Evolutionary conservation across 2,888 invertebrate species (phyloP).

Genomic region (Chouioia cunea): DNA sequence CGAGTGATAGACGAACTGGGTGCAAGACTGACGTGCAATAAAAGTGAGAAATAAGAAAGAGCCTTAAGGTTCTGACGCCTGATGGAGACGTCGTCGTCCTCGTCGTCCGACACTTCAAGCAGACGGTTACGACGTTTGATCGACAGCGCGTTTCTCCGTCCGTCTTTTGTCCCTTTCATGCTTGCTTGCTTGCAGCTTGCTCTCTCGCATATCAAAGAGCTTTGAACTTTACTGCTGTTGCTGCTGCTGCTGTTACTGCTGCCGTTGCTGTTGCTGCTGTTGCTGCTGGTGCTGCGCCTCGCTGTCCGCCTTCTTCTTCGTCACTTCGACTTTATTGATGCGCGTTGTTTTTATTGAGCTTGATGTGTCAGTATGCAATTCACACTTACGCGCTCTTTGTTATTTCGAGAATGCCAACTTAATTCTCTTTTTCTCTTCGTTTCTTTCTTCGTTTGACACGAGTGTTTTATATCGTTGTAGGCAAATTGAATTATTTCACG

Average conservation of each 20-base stretch:
- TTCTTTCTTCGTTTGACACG: too few species aligned
- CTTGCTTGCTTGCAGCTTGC: neutral
- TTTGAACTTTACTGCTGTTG: slow-evolving; percentile 18
- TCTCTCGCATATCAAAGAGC: slow-evolving; percentile 35
- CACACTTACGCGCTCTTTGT: too few species aligned
- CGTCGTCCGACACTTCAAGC: slow-evolving; percentile 46
- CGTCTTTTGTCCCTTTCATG: slow-evolving; percentile 2
- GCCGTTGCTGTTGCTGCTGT: neutral
- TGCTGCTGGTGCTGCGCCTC: too few species aligned
- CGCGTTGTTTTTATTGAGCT: too few species aligned
- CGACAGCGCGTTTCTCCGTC: slow-evolving; percentile 54
- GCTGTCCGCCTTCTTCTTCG: too few species aligned
- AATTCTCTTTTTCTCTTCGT: too few species aligned
- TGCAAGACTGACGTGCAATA: slow-evolving; percentile 50
- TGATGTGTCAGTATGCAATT: too few species aligned
- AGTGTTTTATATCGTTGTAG: too few species aligned
- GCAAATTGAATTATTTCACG: too few species aligned
- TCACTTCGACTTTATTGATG: too few species aligned
- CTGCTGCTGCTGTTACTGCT: neutral
- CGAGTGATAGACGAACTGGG: slow-evolving; percentile 38
- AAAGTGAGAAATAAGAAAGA: slow-evolving; percentile 54
- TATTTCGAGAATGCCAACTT: too few species aligned
- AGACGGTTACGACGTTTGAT: slow-evolving; percentile 57
- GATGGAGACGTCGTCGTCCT: slow-evolving; percentile 62
- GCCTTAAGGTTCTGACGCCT: slow-evolving; percentile 54